Evolutionary conservation across 53 echinoderm and acorn worm species (phyloP).

Genomic region (Luidia sarsii): DNA sequence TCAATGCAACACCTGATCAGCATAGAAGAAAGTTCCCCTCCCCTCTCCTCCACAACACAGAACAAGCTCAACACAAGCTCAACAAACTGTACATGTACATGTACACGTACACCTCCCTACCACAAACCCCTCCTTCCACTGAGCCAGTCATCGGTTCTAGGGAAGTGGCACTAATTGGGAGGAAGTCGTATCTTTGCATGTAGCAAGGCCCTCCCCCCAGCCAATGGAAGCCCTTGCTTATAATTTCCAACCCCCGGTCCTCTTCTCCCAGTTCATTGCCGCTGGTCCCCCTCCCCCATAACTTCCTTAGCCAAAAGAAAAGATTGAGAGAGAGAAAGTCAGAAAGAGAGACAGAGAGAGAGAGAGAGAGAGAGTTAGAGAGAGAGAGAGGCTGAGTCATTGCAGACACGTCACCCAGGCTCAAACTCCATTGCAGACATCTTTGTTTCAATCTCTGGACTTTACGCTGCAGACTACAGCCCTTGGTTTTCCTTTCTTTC

Average conservation of each 20-base stretch:
- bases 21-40: too few relatives aligned
- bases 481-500: too few relatives aligned
- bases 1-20: too few relatives aligned
- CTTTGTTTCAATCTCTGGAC: neutral
- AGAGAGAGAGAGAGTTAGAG: too few relatives aligned
- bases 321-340: too few relatives aligned
- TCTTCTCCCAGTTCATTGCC: constrained; percentile 1
- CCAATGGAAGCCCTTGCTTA: neutral
- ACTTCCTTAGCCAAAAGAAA: neutral
- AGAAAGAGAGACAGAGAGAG: too few relatives aligned
- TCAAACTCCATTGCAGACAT: constrained; percentile 1
- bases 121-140: neutral
- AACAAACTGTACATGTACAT: neutral
- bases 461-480: constrained; percentile 1
- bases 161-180: constrained; percentile 28
- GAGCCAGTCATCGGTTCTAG: neutral
- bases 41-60: too few relatives aligned
- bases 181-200: constrained; percentile 46
- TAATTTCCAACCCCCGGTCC: constrained; percentile 30
- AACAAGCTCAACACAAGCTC: too few relatives aligned
- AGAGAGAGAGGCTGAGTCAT: constrained; percentile 42
- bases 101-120: neutral
- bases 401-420: constrained; percentile 25
- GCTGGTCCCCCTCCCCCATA: constrained; percentile 7
- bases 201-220: constrained; percentile 14